Percentiles rank a stretch among this genome's conserved stretches.
These are phyloP conservation scores for Brachypalpus laphriformis DNA, from an alignment of 2,888 invertebrate species.

Conservation along the genomic window DNA sequence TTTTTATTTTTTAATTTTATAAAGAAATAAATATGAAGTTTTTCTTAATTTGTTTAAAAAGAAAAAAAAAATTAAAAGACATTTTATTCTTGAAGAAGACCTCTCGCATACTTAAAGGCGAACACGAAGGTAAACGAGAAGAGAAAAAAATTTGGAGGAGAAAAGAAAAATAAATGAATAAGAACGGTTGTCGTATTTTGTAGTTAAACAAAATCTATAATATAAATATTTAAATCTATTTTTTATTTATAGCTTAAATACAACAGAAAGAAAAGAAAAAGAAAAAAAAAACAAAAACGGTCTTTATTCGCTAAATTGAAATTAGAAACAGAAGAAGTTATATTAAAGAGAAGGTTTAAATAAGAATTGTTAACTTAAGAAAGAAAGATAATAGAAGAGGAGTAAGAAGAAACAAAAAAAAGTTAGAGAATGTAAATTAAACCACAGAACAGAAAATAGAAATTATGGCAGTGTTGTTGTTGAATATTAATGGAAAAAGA, in stretches of 20 bases:
- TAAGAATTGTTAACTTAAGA: constrained; percentile 49
- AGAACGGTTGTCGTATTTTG: constrained; percentile 72
- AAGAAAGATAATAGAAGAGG: background rate
- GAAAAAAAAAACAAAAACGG: background rate
- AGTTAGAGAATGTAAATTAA: constrained; percentile 53
- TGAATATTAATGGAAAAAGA: constrained; percentile 44
- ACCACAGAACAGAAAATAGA: constrained; percentile 50
- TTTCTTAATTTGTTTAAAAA: constrained; percentile 39
- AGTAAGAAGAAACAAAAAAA: background rate
- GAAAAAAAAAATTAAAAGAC: constrained; percentile 51
- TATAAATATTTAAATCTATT: constrained; percentile 69
- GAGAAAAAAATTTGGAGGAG: constrained; percentile 4
- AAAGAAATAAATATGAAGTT: constrained; percentile 57
- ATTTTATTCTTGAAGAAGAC: constrained; percentile 19
- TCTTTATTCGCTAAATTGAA: constrained; percentile 52
- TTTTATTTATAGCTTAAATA: constrained; percentile 69
- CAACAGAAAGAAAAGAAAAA: constrained; percentile 44
- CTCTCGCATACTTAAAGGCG: constrained; percentile 1
- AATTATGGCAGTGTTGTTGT: constrained; percentile 73
- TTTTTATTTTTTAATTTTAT: constrained; percentile 56
- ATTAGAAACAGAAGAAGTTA: constrained; percentile 9
- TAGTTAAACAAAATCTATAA: constrained; percentile 73
- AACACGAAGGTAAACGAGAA: constrained; percentile 7
- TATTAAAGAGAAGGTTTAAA: constrained; percentile 7
- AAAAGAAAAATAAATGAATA: constrained; percentile 5